Base-by-base conservation (phyloP, 37 sponge, comb jelly and placozoan genomes). In the Ephydatia muelleri region DNA sequence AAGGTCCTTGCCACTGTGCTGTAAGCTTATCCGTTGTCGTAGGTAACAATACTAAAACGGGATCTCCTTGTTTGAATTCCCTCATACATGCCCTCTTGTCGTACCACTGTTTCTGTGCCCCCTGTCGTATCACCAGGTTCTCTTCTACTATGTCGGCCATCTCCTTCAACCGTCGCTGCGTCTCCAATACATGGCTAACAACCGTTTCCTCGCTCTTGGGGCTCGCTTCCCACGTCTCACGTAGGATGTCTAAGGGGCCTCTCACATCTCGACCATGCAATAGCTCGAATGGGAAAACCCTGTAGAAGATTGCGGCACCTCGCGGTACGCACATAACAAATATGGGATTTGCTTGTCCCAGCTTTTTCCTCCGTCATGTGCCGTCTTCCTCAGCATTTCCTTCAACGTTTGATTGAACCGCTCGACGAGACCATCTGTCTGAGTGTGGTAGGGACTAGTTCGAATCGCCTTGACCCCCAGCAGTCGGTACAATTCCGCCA, bases 11-110 rank as follows among this genome's bases (percentile, higher is more conserved):
- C 89, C 89, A 88, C 48, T 83, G 72, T 36, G 84, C 84, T 13
- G 38, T 33, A 19, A 89, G 57, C 43, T 83, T 83, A 33, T 82
- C n/a, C 2, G 77, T 82, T 19, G 77, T 49, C 6, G 78, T 78
- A n/a, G 90, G 90, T 19, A 84, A 72, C 73, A 90, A 49, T 26
- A 85, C 75, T 38, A 90, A 65, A 22, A 90, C 91, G n/a, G 81
- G 78, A 37, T 90, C 91, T 72, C 91, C 91, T 6, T 11, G 65
- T 37, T 74, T 16, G 49, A 88, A 88, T 39, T 43, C 47, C 8
- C 47, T 43, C 47, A 8, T 43, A 43, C 47, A 8, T 43, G 47
- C 47, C 47, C 47, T 43, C 47, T 43, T 43, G 47, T 43, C 47
- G 47, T 43, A 43, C 47, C 47, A 43, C 4, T 43, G 47, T 43